phyloP scores from a whole-genome alignment of 2,888 invertebrate species.

The Gasteruption jaculator region DNA sequence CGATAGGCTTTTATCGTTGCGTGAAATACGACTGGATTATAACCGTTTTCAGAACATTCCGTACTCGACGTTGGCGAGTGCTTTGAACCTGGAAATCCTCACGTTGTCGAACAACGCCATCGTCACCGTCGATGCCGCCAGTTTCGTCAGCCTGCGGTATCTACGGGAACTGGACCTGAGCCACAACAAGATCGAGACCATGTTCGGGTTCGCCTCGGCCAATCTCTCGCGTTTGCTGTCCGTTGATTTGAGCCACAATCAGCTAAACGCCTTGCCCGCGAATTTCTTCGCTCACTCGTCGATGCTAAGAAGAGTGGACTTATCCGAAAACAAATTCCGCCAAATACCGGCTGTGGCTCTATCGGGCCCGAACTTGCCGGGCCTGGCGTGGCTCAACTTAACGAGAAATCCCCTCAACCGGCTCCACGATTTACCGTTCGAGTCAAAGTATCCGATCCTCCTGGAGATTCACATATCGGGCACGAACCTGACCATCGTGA shows the following conservation, averaged over 20 bases:
- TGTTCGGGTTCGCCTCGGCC: constrained; percentile 78
- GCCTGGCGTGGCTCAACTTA: constrained; percentile 72
- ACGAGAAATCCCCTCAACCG: constrained; percentile 78
- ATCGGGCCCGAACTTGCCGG: constrained; percentile 70
- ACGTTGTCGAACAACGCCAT: constrained; percentile 67
- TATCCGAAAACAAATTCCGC: constrained; percentile 74
- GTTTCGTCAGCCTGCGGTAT: constrained; percentile 70
- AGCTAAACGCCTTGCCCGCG: constrained; percentile 70
- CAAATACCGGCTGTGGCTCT: constrained; percentile 75
- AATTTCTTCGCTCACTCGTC: constrained; percentile 76
- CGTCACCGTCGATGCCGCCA: constrained; percentile 70
- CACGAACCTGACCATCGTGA: constrained; percentile 78
- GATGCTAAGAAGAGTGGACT: constrained; percentile 68
- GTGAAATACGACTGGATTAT: constrained; percentile 68
- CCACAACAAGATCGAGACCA: constrained; percentile 69
- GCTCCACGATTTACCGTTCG: constrained; percentile 68
- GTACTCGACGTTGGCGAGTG: constrained; percentile 71
- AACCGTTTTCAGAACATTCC: constrained; percentile 74
- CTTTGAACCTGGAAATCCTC: constrained; percentile 69
- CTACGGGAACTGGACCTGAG: constrained; percentile 72
- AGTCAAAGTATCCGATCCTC: constrained; percentile 68
- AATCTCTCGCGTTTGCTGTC: constrained; percentile 70
- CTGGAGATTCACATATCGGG: constrained; percentile 75
- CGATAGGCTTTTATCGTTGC: constrained; percentile 66
- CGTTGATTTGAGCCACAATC: constrained; percentile 74